Percentiles rank a stretch among this genome's conserved stretches.
Evolutionary conservation across 1,140 invertebrate genomes (phyloP).

Genomic region (Idris sp.): DNA sequence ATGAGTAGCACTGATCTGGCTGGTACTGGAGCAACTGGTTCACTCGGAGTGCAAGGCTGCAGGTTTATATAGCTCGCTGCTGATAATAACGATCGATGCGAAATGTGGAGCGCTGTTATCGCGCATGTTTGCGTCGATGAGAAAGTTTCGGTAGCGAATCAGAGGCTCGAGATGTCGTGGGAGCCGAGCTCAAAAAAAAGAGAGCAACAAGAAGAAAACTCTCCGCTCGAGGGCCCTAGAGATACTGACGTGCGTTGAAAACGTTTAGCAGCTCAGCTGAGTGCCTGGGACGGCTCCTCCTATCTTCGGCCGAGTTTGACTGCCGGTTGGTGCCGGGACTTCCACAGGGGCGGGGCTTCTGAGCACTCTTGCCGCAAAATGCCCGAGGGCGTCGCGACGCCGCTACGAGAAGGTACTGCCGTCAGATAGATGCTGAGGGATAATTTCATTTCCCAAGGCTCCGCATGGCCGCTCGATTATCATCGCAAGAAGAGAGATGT

Average conservation of each 20-base stretch:
- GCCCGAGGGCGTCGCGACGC: conserved; percentile 73
- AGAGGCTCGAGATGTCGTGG: conserved; percentile 45
- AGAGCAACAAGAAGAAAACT: conserved; percentile 63
- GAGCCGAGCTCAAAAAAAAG: conserved; percentile 54
- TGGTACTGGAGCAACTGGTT: conserved; percentile 1
- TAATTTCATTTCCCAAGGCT: conserved; percentile 54
- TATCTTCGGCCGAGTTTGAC: conserved; percentile 69
- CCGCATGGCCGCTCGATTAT: conserved; percentile 52
- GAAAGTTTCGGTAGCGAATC: conserved; percentile 53
- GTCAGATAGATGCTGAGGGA: conserved; percentile 28
- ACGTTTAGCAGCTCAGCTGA: conserved; percentile 65
- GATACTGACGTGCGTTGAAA: conserved; percentile 67
- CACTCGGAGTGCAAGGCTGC: conserved; percentile 16
- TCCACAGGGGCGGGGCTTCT: conserved; percentile 75
- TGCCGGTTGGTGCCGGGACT: conserved; percentile 74
- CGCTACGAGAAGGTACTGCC: conserved; percentile 38
- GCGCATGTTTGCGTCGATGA: conserved; percentile 43
- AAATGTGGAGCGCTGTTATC: conserved; percentile 19
- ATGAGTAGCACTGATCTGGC: too few relatives aligned
- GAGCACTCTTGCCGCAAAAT: conserved; percentile 42
- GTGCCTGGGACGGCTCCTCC: conserved; percentile 69
- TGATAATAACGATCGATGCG: conserved; percentile 33
- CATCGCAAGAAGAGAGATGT: too few relatives aligned
- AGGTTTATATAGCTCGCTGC: neutral
- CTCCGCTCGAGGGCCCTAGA: conserved; percentile 66